A percentile compares a stretch with the other conserved stretches of the same genome.
Evolutionary conservation across 2,888 invertebrate species (phyloP).

Genomic region (Cordilura impudica): DNA sequence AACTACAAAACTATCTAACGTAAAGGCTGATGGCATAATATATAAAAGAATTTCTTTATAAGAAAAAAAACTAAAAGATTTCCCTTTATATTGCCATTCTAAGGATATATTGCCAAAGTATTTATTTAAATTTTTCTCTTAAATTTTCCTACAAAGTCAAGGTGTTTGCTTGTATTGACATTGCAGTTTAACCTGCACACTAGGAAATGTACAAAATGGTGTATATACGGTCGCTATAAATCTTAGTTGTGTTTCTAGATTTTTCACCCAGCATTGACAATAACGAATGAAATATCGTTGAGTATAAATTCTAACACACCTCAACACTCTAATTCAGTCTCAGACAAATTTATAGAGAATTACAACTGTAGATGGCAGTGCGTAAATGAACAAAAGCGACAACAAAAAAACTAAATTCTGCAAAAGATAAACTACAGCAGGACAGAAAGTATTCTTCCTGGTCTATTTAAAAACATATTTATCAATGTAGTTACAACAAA

Average conservation of each 20-base stretch:
- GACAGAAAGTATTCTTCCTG: slow-evolving; percentile 46
- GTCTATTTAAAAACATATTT: slow-evolving; percentile 60
- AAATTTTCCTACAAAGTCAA: slow-evolving; percentile 40
- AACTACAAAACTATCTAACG: not conserved
- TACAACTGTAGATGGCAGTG: slow-evolving; percentile 20
- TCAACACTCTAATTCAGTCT: slow-evolving; percentile 53
- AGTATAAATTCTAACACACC: slow-evolving; percentile 50
- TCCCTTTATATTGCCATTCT: not conserved
- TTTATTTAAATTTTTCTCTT: not conserved
- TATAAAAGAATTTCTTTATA: not conserved
- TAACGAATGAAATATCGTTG: not conserved
- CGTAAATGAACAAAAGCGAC: not conserved
- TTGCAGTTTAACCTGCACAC: slow-evolving; percentile 56
- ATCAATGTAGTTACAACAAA: slow-evolving; percentile 12
- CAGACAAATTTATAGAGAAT: slow-evolving; percentile 45
- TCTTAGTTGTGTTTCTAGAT: slow-evolving; percentile 21
- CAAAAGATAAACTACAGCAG: not conserved
- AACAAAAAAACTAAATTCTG: not conserved
- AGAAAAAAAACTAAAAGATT: not conserved
- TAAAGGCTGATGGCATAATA: not conserved
- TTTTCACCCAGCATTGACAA: not conserved
- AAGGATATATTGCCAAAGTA: not conserved
- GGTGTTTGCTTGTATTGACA: slow-evolving; percentile 56
- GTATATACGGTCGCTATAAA: slow-evolving; percentile 45
- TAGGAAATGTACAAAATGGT: not conserved